phyloP scores from a whole-genome alignment of 2,113 vertebrate genomes.

The Siniperca knerii region DNA sequence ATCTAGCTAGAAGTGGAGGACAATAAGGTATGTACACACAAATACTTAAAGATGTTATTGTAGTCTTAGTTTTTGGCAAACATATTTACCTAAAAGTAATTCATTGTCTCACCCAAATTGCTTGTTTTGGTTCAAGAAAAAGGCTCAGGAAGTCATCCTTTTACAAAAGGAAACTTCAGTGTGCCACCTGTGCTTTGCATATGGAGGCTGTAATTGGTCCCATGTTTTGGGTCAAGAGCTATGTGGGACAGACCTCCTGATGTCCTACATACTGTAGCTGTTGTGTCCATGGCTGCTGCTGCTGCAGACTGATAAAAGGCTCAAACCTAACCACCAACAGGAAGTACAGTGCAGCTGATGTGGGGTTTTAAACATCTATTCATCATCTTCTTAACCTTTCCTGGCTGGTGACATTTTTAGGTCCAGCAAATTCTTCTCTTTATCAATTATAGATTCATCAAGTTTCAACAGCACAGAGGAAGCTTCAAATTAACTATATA shows the following conservation, averaged over 20 bases:
- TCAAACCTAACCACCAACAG: slow-evolving; percentile 17
- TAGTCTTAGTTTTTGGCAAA: not conserved
- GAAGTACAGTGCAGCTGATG: slow-evolving; percentile 6
- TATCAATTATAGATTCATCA: not conserved
- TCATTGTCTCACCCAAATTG: not conserved
- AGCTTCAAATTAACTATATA: not conserved
- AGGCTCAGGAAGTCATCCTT: not conserved
- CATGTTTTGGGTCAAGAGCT: slow-evolving; percentile 71
- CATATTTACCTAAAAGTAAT: not conserved
- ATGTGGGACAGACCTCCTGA: slow-evolving; percentile 71
- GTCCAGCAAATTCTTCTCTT: not conserved
- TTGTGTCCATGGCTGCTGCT: slow-evolving; percentile 2
- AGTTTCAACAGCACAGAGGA: not conserved
- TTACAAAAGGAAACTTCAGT: slow-evolving; percentile 9
- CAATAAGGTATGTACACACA: not conserved
- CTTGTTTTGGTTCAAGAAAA: slow-evolving; percentile 7
- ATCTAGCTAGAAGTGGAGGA: not conserved
- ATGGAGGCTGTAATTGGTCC: slow-evolving; percentile 49
- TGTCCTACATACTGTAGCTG: slow-evolving; percentile 62
- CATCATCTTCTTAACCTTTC: not conserved
- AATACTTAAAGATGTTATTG: not conserved
- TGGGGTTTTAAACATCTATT: not conserved
- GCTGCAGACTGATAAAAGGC: slow-evolving; percentile 31
- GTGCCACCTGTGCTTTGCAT: slow-evolving; percentile 57
- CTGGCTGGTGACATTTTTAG: not conserved